These are phyloP conservation scores for Chamaea fasciata DNA, from an alignment of 2,113 vertebrate species.

Conservation along the genomic window DNA sequence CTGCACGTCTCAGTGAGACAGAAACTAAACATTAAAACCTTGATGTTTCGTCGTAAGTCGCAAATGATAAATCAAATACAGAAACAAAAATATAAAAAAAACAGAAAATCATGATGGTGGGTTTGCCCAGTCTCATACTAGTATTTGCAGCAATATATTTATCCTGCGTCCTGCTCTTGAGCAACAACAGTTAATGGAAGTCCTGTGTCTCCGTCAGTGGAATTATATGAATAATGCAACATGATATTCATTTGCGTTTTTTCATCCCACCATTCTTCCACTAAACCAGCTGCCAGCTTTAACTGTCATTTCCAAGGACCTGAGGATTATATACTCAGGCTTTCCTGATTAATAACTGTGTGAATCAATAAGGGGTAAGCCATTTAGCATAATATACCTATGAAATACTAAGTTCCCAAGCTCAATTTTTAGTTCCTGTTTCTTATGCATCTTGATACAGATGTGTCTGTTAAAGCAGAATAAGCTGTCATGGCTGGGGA, in stretches of 20 bases:
- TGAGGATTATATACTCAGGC: slow-evolving; percentile 53
- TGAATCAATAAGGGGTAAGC: slow-evolving; percentile 52
- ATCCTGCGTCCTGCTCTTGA: not conserved
- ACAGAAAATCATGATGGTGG: not conserved
- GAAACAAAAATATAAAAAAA: rapidly evolving
- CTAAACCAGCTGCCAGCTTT: slow-evolving; percentile 49
- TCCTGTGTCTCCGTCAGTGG: not conserved
- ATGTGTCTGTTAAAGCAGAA: not conserved
- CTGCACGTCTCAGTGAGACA: not conserved
- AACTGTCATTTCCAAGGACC: slow-evolving; percentile 56
- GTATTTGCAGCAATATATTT: not conserved
- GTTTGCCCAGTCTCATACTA: not conserved
- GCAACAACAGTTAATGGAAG: slow-evolving; percentile 26
- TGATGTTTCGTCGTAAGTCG: not conserved
- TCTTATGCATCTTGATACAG: not conserved
- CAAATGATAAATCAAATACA: not conserved
- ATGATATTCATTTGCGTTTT: slow-evolving; percentile 9
- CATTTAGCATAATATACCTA: slow-evolving; percentile 44
- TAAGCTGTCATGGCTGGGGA: not conserved
- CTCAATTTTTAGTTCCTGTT: not conserved
- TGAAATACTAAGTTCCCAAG: slow-evolving; percentile 28
- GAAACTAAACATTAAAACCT: not conserved
- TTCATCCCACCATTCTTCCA: not conserved
- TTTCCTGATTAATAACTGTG: slow-evolving; percentile 49
- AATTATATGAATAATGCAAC: slow-evolving; percentile 65